A percentile compares a stretch with the other conserved stretches of the same genome.
Conservation (phyloP, 2,113 vertebrate species). For the Natator depressus region DNA sequence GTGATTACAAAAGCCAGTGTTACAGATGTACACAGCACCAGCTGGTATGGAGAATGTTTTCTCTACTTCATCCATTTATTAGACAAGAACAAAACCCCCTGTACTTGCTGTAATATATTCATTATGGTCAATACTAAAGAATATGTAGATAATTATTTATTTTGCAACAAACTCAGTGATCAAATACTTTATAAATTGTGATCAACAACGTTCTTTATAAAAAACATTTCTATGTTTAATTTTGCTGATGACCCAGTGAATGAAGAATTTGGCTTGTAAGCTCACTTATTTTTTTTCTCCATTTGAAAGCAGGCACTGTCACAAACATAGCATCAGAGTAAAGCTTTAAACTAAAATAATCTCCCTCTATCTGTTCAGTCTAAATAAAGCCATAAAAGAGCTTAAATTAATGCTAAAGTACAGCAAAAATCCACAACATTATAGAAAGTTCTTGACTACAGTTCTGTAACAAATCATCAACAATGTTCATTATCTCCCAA, state of each 20-base stretch:
- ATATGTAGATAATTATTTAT: background rate
- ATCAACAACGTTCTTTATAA: background rate
- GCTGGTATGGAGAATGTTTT: background rate
- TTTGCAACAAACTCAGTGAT: background rate
- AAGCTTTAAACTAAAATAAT: slow-evolving; percentile 67
- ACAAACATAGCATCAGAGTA: slow-evolving; percentile 31
- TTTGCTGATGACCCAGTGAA: slow-evolving; percentile 36
- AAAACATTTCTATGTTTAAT: slow-evolving; percentile 1
- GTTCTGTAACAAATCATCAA: slow-evolving; percentile 34
- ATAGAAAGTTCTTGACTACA: slow-evolving; percentile 32
- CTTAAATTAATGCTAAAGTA: slow-evolving; percentile 58
- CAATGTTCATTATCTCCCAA: background rate
- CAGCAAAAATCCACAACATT: slow-evolving; percentile 29
- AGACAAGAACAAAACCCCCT: background rate
- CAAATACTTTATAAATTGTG: slow-evolving; percentile 24
- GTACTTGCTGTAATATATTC: background rate
- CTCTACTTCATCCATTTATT: background rate
- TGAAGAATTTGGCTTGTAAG: slow-evolving; percentile 50
- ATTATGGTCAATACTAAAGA: background rate
- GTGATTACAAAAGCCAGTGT: background rate
- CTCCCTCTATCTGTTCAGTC: slow-evolving; percentile 51
- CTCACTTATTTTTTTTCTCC: slow-evolving; percentile 43
- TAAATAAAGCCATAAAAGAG: slow-evolving; percentile 61
- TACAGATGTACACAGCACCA: slow-evolving; percentile 8
- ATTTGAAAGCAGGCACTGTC: slow-evolving; percentile 54